Percentiles rank a stretch among this genome's conserved stretches.
Conservation (phyloP, 2,113 vertebrate genomes). For the Procavia capensis region DNA sequence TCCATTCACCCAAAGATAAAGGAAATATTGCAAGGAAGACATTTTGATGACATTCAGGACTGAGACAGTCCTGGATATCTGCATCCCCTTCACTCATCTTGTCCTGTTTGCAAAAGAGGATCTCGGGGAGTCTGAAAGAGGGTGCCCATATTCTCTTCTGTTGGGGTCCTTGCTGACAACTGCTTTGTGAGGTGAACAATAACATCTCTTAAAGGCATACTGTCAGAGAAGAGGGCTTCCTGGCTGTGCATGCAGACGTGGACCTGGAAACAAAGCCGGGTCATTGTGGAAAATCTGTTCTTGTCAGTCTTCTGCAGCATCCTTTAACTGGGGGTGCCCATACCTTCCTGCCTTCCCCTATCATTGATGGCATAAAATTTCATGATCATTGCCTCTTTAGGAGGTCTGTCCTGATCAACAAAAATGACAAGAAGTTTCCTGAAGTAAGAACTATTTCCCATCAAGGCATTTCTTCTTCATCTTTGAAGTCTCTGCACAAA, state of each 20-base stretch:
- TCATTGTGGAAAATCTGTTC: background rate
- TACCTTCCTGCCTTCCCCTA: background rate
- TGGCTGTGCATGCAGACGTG: slow-evolving; percentile 49
- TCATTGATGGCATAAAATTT: background rate
- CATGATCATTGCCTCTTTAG: background rate
- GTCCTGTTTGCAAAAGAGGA: background rate
- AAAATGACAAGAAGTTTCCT: background rate
- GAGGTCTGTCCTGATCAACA: background rate
- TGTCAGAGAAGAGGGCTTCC: slow-evolving; percentile 62
- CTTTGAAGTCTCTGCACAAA: background rate
- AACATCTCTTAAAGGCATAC: slow-evolving; percentile 67
- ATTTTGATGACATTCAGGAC: too few relatives aligned
- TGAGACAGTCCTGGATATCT: too few relatives aligned
- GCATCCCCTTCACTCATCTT: too few relatives aligned
- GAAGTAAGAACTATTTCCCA: background rate
- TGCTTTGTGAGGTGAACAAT: slow-evolving; percentile 12
- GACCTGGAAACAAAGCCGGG: slow-evolving; percentile 40
- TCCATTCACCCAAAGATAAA: too few relatives aligned
- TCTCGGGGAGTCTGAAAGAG: background rate
- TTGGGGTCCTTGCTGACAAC: background rate
- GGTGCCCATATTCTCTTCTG: background rate
- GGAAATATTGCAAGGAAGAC: too few relatives aligned
- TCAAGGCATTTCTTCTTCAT: background rate
- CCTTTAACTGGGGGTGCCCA: fast-evolving
- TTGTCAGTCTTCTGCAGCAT: background rate